Base-by-base conservation (phyloP, 2,888 invertebrate species). In the Orgyia antiqua region DNA sequence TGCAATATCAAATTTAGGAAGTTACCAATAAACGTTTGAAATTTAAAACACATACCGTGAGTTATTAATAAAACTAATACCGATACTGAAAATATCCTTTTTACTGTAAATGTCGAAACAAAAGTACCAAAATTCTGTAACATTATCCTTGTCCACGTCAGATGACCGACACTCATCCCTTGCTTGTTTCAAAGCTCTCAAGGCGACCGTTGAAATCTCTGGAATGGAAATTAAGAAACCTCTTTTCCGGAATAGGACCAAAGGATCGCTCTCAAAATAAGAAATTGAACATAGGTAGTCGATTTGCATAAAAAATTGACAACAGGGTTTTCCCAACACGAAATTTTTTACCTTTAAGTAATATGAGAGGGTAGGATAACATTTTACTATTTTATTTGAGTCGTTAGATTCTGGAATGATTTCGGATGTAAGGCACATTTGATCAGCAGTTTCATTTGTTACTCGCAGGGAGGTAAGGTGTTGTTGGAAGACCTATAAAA, bases 221-320 rank as follows among this genome's bases (percentile, higher is more conserved):
- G 48, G 49, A 59, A 72, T 69, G 65, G 58, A 73, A 69, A 73
- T 72, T 72, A 68, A 58, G 53, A 50, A 52, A 60, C 58, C 63
- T 52, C 24, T 51, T 23, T 10, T 36, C 43, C 34, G 45, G 42
- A 51, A 56, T n/a, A n/a, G n/a, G n/a, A 59, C 51, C 44, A 39
- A 47, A 43, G 51, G 45, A 43, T 43, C 33, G 25, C 34, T 26
- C 29, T 50, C 45, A 46, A 70, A 68, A 67, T 69, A 68, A 68
- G 58, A 63, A 63, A 71, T 62, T 62, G 63, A 65, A 66, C 57
- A 59, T 60, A 61, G 58, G 58, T 56, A 58, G 51, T 31, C 43
- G 49, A 69, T 75, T 71, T 68, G 58, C 70, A 71, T 77, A 64
- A 68, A 71, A 68, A 68, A 70, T 65, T 69, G 60, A 67, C 66